A percentile compares a stretch with the other conserved stretches of the same genome.
Evolutionary conservation across 2,113 vertebrate genomes (phyloP).

Genomic region (Seriola aureovittata): DNA sequence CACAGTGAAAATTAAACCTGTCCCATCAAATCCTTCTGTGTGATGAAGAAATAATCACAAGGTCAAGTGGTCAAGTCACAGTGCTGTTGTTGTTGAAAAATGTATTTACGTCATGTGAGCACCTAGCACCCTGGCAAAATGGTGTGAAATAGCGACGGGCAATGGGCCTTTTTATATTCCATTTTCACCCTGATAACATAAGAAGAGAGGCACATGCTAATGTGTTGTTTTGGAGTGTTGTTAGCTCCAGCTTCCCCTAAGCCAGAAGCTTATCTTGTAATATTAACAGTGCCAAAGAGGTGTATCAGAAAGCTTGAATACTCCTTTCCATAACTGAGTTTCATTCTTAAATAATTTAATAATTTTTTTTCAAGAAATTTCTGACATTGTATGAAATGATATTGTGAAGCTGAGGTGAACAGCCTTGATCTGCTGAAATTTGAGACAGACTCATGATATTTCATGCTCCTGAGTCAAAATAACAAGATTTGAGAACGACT

Average conservation of each 20-base stretch:
- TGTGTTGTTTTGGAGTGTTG: constrained; percentile 46
- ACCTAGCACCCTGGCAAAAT: constrained; percentile 16
- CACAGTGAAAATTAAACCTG: constrained; percentile 41
- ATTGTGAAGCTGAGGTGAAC: constrained; percentile 31
- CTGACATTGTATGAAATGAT: constrained; percentile 23
- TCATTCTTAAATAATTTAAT: not conserved
- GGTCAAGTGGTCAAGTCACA: constrained; percentile 32
- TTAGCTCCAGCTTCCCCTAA: constrained; percentile 37
- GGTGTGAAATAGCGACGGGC: constrained; percentile 14
- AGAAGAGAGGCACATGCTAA: constrained; percentile 34
- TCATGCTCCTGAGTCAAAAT: constrained; percentile 32
- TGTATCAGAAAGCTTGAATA: constrained; percentile 30
- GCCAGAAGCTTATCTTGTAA: constrained; percentile 38
- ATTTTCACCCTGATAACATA: constrained; percentile 35
- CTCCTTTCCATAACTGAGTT: constrained; percentile 36
- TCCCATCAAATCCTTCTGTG: constrained; percentile 42
- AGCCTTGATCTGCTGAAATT: constrained; percentile 22
- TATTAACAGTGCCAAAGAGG: constrained; percentile 43
- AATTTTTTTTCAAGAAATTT: constrained; percentile 10
- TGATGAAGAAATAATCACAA: constrained; percentile 42
- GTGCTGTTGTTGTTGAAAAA: constrained; percentile 5
- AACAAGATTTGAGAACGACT: constrained; percentile 31
- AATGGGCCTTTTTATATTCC: constrained; percentile 40
- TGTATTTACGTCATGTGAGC: constrained; percentile 4
- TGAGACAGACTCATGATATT: constrained; percentile 24